Percentiles rank a stretch among this genome's conserved stretches.
These are phyloP conservation scores for Troides helena DNA, from an alignment of 2,888 invertebrate genomes.

Conservation along the genomic window DNA sequence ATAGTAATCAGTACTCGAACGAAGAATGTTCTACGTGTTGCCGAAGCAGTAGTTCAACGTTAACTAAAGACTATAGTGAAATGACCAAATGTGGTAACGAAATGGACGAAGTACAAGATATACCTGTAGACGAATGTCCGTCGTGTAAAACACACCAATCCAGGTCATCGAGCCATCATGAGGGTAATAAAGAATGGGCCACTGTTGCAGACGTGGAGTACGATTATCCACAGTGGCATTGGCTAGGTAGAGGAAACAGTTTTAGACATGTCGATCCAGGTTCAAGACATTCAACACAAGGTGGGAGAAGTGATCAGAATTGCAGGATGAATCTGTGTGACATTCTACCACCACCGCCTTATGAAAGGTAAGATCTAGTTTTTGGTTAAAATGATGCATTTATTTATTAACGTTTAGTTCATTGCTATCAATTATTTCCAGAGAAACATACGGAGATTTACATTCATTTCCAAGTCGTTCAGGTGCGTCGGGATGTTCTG, in stretches of 20 bases:
- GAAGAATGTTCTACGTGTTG: slow-evolving; percentile 76
- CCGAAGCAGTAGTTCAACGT: slow-evolving; percentile 69
- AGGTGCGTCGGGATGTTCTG: slow-evolving; percentile 73
- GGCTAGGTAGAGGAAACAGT: slow-evolving; percentile 71
- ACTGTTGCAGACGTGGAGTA: slow-evolving; percentile 69
- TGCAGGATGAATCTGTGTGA: slow-evolving; percentile 76
- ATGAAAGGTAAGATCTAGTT: slow-evolving; percentile 59
- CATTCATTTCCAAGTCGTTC: slow-evolving; percentile 68
- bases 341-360: slow-evolving; percentile 71
- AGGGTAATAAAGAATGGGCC: slow-evolving; percentile 70
- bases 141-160: slow-evolving; percentile 73
- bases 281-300: slow-evolving; percentile 57
- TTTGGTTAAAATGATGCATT: neutral
- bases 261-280: slow-evolving; percentile 65
- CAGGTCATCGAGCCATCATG: slow-evolving; percentile 71
- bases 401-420: slow-evolving; percentile 26
- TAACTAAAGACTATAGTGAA: slow-evolving; percentile 75
- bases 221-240: slow-evolving; percentile 76
- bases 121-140: slow-evolving; percentile 72
- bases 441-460: slow-evolving; percentile 72
- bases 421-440: slow-evolving; percentile 44
- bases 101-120: slow-evolving; percentile 63
- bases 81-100: slow-evolving; percentile 77
- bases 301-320: slow-evolving; percentile 63
- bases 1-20: slow-evolving; percentile 73